Evolutionary conservation across 2,797 vertebrate genomes (phyloP).

Genomic region (Botia almorhae): DNA sequence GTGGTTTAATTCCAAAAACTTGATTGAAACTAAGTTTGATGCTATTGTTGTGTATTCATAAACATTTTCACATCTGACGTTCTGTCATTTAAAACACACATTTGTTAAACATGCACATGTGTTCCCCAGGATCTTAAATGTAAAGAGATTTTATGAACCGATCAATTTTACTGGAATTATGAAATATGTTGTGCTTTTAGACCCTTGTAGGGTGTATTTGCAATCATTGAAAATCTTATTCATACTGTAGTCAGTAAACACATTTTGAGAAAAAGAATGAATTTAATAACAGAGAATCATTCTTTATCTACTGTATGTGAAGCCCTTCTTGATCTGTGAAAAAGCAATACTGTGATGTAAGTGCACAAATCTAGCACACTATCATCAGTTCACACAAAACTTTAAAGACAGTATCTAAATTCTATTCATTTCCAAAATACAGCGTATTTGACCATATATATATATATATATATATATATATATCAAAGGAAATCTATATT

Average conservation of each 20-base stretch:
- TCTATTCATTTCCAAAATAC: neutral
- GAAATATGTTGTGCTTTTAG: constrained; percentile 22
- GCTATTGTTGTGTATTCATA: constrained; percentile 44
- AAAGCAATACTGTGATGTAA: constrained; percentile 51
- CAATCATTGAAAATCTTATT: neutral
- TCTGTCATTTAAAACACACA: constrained; percentile 22
- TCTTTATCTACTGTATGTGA: constrained; percentile 3
- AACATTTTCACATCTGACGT: constrained; percentile 3
- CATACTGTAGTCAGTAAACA: neutral
- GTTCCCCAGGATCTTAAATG: constrained; percentile 42
- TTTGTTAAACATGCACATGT: constrained; percentile 26
- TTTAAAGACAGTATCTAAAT: neutral
- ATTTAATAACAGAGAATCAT: neutral
- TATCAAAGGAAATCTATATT: constrained; percentile 46
- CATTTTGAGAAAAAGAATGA: neutral
- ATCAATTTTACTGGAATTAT: neutral
- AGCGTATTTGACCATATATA: neutral
- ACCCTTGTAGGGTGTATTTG: constrained; percentile 20
- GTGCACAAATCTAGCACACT: neutral
- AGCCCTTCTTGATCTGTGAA: neutral
- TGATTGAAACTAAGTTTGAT: constrained; percentile 25
- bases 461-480: too few species aligned
- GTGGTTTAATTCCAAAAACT: constrained; percentile 32
- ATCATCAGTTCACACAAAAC: constrained; percentile 6
- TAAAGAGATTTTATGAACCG: constrained; percentile 19